These are phyloP conservation scores for Biston stratarius DNA, from an alignment of 2,888 invertebrate genomes.

Conservation along the genomic window DNA sequence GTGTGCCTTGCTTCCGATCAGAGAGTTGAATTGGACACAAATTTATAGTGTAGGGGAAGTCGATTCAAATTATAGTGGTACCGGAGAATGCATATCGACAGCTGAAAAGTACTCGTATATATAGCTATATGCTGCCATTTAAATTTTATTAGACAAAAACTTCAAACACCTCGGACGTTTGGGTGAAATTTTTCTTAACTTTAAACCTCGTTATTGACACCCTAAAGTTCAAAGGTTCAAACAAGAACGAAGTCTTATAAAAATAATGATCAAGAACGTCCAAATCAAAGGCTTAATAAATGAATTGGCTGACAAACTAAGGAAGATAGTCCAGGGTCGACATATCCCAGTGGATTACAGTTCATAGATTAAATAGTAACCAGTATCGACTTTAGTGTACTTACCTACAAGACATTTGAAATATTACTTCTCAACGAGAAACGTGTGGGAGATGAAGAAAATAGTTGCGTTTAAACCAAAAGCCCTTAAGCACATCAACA, in stretches of 20 bases:
- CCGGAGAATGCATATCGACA: neutral
- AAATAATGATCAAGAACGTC: no score
- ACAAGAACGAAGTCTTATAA: no score
- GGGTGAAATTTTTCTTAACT: no score
- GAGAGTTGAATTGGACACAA: slow-evolving; percentile 15
- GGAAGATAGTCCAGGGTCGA: neutral
- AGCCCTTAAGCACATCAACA: no score
- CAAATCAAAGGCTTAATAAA: neutral
- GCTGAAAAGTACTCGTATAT: neutral
- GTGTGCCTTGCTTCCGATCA: slow-evolving; percentile 25
- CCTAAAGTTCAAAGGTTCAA: no score
- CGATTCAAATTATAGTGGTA: neutral
- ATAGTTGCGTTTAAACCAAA: no score
- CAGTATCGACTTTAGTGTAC: neutral
- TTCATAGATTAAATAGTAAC: neutral
- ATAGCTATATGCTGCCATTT: no score
- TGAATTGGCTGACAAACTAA: neutral
- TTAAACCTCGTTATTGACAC: no score
- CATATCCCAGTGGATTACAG: neutral
- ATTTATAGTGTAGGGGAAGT: slow-evolving; percentile 20
- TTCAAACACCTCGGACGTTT: no score
- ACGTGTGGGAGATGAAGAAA: neutral
- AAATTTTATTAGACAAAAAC: no score
- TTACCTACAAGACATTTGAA: neutral
- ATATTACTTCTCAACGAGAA: neutral